Evolutionary conservation across 2,888 invertebrate genomes (phyloP).

Genomic region (Pharmacophagus antenor): DNA sequence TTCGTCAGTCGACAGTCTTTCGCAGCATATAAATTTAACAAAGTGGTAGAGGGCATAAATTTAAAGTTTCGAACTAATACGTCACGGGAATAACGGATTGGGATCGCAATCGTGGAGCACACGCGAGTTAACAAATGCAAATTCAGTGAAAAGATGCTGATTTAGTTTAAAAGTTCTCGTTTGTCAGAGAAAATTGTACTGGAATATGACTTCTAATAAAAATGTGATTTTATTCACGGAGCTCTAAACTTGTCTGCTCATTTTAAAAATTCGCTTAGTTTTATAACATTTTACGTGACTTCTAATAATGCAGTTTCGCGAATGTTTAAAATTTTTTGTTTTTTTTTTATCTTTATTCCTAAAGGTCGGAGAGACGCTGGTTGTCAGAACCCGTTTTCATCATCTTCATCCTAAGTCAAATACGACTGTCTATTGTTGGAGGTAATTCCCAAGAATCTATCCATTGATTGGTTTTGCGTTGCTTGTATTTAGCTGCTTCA

Average conservation of each 20-base stretch:
- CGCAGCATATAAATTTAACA: conserved; percentile 22
- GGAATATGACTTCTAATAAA: background rate
- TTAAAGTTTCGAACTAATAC: conserved; percentile 26
- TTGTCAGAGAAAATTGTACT: conserved; percentile 4
- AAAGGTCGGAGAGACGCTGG: no score
- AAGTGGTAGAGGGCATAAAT: conserved; percentile 24
- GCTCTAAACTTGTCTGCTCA: background rate
- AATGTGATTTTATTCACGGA: background rate
- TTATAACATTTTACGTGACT: background rate
- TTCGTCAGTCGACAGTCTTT: conserved; percentile 16
- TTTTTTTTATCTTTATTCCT: no score
- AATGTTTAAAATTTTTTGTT: background rate
- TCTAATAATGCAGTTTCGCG: background rate
- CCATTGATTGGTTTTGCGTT: no score
- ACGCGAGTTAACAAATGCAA: conserved; percentile 26
- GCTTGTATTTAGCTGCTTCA: no score
- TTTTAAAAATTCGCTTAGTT: background rate
- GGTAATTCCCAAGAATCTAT: no score
- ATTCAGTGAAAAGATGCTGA: conserved; percentile 24
- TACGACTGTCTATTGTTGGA: no score
- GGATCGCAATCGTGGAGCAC: background rate
- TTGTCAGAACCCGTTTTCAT: no score
- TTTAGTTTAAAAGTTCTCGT: conserved; percentile 22
- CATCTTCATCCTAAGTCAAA: no score
- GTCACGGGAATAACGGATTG: conserved; percentile 24